Evolutionary conservation across 2,113 vertebrate species (phyloP).

Genomic region (Delphinus delphis): DNA sequence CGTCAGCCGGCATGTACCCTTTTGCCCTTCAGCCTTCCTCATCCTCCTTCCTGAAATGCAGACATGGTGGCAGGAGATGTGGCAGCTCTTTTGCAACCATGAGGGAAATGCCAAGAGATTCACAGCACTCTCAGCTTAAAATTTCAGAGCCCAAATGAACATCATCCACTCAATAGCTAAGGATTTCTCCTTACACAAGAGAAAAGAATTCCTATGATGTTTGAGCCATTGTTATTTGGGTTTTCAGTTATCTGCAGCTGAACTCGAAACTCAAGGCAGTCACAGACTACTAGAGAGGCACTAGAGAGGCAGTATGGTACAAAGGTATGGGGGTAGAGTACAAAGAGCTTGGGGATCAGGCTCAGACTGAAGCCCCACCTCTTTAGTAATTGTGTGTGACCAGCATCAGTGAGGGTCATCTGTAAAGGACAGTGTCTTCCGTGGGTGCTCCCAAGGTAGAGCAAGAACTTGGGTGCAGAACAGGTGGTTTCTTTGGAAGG

Average conservation of each 20-base stretch:
- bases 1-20: background rate
- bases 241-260: background rate
- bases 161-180: background rate
- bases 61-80: background rate
- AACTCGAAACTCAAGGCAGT: conserved; percentile 1
- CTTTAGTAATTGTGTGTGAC: background rate
- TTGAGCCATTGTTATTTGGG: background rate
- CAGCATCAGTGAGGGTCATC: background rate
- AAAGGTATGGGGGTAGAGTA: background rate
- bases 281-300: background rate
- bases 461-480: background rate
- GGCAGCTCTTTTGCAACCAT: background rate
- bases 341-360: background rate
- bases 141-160: background rate
- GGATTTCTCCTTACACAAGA: background rate
- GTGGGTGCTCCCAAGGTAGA: background rate
- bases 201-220: background rate
- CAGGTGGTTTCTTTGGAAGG: background rate
- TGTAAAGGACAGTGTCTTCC: background rate
- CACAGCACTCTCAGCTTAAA: background rate
- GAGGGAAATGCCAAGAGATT: background rate
- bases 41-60: background rate
- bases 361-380: background rate
- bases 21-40: background rate
- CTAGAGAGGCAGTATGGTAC: background rate